Evolutionary conservation across 2,113 vertebrate species (phyloP), one percentile per base, ranked within the genome.

Genomic region (Corapipo altera): DNA sequence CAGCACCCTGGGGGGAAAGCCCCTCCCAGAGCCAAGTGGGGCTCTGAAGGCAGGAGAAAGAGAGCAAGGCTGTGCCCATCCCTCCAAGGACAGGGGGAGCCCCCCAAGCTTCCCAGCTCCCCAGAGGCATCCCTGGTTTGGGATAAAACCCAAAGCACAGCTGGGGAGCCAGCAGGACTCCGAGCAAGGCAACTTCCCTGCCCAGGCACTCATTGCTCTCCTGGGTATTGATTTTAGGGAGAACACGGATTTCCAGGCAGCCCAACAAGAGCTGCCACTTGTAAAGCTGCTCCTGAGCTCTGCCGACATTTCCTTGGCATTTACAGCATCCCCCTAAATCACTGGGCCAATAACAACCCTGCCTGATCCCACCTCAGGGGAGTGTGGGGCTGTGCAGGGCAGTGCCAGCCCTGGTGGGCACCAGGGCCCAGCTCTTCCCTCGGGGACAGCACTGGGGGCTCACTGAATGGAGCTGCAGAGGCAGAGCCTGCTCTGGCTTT

Each of bases 1-100:
- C 58, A 51, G 58, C 73, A 39, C 23, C 6, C 4, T 0, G 24
- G 9, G 11, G 37, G 28, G 2, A 2, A 21, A 39, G 20, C 33
- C 37, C 33, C 30, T 46, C 0, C 1, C 17, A 49, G 66, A 65
- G 27, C 21, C 41, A 12, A 32, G 48, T 3, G 28, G 8, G 30
- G 80, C 21, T 62, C n/a, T 32, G 48, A 26, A 33, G 51, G 59
- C 26, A 44, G 43, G 21, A 24, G 51, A 4, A 23, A 51, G 49
- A 2, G 23, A 51, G 28, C 33, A n/a, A 24, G n/a, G 30, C 48
- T 41, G 49, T 9, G 5, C 35, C 41, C n/a, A 11, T 6, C 32
- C 65, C 65, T 72, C 58, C 44, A 10, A 20, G 75, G 76, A 5
- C n/a, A 27, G 35, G 0, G 4, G 71, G 72, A 57, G 9, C 32